Percentiles rank a stretch among this genome's conserved stretches.
Evolutionary conservation across 2,113 vertebrate genomes (phyloP).

Genomic region (Haemorhous mexicanus): DNA sequence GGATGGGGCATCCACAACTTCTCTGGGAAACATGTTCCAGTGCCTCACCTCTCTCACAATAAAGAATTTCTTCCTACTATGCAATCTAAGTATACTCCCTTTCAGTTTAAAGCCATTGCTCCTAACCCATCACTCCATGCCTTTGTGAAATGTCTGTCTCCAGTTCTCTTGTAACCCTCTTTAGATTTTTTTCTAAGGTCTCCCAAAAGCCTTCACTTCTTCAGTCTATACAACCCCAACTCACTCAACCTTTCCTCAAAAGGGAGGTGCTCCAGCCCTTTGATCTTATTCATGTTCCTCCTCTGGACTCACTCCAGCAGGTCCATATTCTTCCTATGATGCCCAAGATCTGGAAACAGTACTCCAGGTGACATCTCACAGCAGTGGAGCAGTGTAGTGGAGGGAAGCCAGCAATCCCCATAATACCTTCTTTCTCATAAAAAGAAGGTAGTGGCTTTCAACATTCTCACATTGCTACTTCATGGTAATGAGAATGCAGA

Average conservation of each 20-base stretch:
- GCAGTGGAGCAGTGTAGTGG: not conserved
- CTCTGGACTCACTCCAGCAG: not conserved
- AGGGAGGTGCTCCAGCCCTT: not conserved
- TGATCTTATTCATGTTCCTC: not conserved
- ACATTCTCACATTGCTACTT: not conserved
- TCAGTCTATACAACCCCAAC: not conserved
- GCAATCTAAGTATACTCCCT: not conserved
- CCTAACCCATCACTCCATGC: not conserved
- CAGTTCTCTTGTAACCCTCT: not conserved
- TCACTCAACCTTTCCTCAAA: not conserved
- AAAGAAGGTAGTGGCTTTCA: not conserved
- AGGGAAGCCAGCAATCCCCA: not conserved
- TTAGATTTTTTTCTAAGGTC: not conserved
- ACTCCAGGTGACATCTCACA: fast-evolving
- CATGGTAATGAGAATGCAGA: not conserved
- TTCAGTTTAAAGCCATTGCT: not conserved
- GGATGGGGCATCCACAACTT: not conserved
- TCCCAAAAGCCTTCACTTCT: not conserved
- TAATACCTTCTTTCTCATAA: not conserved
- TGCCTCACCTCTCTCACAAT: not conserved
- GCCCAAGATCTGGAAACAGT: not conserved
- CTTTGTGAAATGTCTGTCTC: not conserved
- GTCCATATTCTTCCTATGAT: not conserved
- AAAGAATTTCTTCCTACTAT: not conserved
- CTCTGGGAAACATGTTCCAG: not conserved